Evolutionary conservation across 2,113 vertebrate species (phyloP), one percentile per base, ranked within the genome.

Genomic region (Phocoena sinus): DNA sequence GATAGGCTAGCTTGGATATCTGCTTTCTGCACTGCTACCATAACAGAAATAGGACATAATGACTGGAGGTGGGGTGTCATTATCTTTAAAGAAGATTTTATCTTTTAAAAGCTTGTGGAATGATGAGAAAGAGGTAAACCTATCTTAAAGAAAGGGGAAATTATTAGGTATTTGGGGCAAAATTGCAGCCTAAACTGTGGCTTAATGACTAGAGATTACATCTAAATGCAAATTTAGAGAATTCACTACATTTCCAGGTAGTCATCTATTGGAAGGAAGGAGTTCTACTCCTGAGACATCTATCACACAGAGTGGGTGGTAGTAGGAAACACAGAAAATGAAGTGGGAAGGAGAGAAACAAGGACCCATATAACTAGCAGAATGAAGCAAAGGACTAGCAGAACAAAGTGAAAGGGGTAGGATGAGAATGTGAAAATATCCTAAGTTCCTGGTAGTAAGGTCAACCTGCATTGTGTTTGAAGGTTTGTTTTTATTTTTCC

Each of bases 271-370:
- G 23, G n/a, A 36, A 56, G 9, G 2, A 28, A 56, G 3, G 1
- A 10, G 18, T 70, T 84, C 83, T 50, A 71, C 86, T 80, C 20
- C 20, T 80, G 73, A 71, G 53, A 53, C 60, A 86, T 86, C 71
- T 60, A 5, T 33, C 12, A n/a, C 33, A 76, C 36, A 67, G 71
- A 65, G 13, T 53, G 38, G 12, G 13, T 81, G 1, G 7, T 44
- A 44, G 36, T 50, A 33, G 25, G 31, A 25, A 67, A 81, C 62
- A 53, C 17, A 6, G 58, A 58, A 68, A 94, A 80, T 73, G n/a
- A 56, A 31, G 2, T 74, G 13, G 12, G 15, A 60, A 71, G 23
- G 15, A 38, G 63, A 73, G 31, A 80, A 53, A 26, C 5, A 26
- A 18, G 4, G 50, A 65, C 53, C 28, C 26, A 9, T 67, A 5